These are phyloP conservation scores for Sisyra nigra DNA, from an alignment of 2,888 invertebrate genomes.

Conservation along the genomic window DNA sequence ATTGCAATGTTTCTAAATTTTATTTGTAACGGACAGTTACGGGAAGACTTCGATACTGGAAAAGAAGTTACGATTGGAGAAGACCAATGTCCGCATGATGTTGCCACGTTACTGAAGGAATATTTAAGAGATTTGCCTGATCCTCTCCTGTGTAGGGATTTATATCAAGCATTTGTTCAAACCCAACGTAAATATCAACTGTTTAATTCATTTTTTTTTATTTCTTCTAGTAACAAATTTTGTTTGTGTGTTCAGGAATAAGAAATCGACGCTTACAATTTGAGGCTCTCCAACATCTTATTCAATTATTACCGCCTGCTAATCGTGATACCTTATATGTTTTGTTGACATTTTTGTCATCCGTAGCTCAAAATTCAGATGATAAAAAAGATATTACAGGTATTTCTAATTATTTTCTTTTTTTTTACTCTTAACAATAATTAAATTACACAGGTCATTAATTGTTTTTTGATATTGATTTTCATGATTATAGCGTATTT, in stretches of 20 bases:
- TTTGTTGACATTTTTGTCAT: constrained; percentile 64
- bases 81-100: constrained; percentile 82
- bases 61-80: constrained; percentile 54
- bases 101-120: constrained; percentile 84
- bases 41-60: constrained; percentile 81
- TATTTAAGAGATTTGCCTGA: constrained; percentile 87
- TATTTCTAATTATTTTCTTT: constrained; percentile 12
- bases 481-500: too few relatives aligned
- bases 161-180: constrained; percentile 79
- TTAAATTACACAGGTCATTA: too few relatives aligned
- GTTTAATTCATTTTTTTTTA: constrained; percentile 2
- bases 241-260: constrained; percentile 41
- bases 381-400: constrained; percentile 40
- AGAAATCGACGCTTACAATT: constrained; percentile 68
- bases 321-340: constrained; percentile 82
- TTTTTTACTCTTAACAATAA: too few relatives aligned
- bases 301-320: constrained; percentile 70
- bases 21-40: constrained; percentile 38
- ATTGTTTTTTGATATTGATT: too few relatives aligned
- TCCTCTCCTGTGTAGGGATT: constrained; percentile 73
- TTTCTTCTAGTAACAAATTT: constrained; percentile 7
- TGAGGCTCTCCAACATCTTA: constrained; percentile 67
- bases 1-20: not conserved
- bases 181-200: constrained; percentile 64
- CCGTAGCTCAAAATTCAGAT: constrained; percentile 54